Evolutionary conservation across 2,113 vertebrate genomes (phyloP).

Genomic region (Amphiprion percula): DNA sequence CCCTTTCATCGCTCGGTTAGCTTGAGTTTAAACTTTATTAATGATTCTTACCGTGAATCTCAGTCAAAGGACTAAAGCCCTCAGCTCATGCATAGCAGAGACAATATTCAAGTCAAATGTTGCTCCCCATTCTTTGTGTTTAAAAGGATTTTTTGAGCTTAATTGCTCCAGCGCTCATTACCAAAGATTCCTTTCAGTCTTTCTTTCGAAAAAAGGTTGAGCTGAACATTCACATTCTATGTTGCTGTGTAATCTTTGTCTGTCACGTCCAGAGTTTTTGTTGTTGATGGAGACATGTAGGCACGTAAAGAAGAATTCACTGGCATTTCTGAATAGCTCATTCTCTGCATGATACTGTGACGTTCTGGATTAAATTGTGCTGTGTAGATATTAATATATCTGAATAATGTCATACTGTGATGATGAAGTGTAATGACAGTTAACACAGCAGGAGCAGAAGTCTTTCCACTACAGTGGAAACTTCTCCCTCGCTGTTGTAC

Average conservation of each 20-base stretch:
- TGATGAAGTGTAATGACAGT: conserved; percentile 17
- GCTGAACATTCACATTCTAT: conserved; percentile 8
- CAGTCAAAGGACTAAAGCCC: conserved; percentile 46
- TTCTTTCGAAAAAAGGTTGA: conserved; percentile 11
- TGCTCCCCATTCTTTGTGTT: conserved; percentile 19
- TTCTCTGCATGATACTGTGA: conserved; percentile 17
- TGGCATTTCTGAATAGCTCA: conserved; percentile 2
- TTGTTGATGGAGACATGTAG: background rate
- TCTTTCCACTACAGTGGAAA: conserved; percentile 24
- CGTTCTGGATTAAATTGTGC: conserved; percentile 15
- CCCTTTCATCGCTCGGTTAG: conserved; percentile 46
- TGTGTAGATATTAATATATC: conserved; percentile 35
- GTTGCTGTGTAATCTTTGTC: background rate
- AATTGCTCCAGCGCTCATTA: conserved; percentile 11
- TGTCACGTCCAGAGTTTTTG: conserved; percentile 11
- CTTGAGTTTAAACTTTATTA: conserved; percentile 58
- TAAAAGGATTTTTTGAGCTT: conserved; percentile 16
- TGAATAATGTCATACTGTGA: conserved; percentile 28
- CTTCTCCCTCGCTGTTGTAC: background rate
- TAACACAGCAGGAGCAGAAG: conserved; percentile 21
- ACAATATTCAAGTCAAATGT: conserved; percentile 32
- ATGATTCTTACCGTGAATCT: conserved; percentile 56
- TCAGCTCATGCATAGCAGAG: conserved; percentile 57
- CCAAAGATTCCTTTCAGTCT: background rate
- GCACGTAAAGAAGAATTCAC: background rate